Evolutionary conservation across 2,888 invertebrate species (phyloP).

Genomic region (Oscheius myriophilus): DNA sequence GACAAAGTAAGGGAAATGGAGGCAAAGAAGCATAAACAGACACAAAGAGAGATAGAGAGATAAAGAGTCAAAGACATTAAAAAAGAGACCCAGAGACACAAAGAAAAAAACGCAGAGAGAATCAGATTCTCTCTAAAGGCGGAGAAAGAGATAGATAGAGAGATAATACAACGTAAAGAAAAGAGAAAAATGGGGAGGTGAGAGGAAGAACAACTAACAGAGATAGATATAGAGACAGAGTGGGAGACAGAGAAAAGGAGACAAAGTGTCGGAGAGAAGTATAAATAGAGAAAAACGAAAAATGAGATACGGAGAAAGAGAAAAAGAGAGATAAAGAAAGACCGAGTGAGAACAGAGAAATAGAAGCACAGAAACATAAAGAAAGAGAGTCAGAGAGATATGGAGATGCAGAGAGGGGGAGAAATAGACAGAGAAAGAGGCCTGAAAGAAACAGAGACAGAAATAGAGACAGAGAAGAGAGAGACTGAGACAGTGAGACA

Average conservation of each 20-base stretch:
- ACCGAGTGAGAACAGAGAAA: constrained; percentile 6
- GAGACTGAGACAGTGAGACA: not conserved
- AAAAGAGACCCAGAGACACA: too few relatives aligned
- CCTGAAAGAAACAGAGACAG: not conserved
- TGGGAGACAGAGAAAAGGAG: constrained; percentile 10
- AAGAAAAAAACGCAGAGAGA: too few relatives aligned
- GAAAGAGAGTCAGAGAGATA: too few relatives aligned
- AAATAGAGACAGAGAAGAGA: too few relatives aligned
- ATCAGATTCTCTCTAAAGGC: too few relatives aligned
- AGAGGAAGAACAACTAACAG: constrained; percentile 5
- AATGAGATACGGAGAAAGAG: not conserved
- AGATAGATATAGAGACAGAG: constrained; percentile 12
- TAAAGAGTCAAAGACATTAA: too few relatives aligned
- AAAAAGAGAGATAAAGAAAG: constrained; percentile 10
- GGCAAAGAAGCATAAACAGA: too few relatives aligned
- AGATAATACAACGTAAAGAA: too few relatives aligned
- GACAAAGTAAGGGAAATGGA: too few relatives aligned
- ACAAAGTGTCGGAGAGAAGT: constrained; percentile 4
- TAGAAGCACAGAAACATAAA: not conserved
- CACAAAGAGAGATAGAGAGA: too few relatives aligned
- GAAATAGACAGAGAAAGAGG: not conserved
- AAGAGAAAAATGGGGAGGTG: constrained; percentile 6
- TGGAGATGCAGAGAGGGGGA: too few relatives aligned
- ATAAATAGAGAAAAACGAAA: not conserved
- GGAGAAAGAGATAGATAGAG: too few relatives aligned